These are phyloP conservation scores for Rhizomys pruinosus DNA, from an alignment of 2,113 vertebrate genomes.

Conservation along the genomic window DNA sequence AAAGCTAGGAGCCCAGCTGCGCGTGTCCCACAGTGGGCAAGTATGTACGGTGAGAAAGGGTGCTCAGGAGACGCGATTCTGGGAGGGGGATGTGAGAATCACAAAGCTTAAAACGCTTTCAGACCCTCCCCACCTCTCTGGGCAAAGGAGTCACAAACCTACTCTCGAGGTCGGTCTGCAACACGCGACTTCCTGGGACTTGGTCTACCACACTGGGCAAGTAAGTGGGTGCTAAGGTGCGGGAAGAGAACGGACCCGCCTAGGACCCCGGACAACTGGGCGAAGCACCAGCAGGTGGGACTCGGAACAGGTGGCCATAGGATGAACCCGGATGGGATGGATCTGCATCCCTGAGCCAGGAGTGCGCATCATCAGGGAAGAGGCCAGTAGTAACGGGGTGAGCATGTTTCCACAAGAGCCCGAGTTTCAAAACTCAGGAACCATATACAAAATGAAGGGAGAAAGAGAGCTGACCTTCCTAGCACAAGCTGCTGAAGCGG, in stretches of 20 bases:
- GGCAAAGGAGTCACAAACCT: not conserved
- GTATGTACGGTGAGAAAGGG: not conserved
- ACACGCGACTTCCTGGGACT: not conserved
- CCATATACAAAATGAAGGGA: not conserved
- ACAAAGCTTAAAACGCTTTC: not conserved
- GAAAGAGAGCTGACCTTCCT: not conserved
- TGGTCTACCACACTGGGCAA: not conserved
- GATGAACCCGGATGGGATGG: not conserved
- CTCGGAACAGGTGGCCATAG: slow-evolving; percentile 56
- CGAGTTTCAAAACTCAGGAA: not conserved
- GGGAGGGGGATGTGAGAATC: not conserved
- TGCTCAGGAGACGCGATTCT: not conserved
- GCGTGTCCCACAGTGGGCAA: not conserved
- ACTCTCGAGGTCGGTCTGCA: not conserved
- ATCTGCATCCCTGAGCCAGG: not conserved
- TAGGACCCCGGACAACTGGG: not conserved
- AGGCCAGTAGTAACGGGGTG: not conserved
- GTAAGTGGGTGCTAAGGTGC: slow-evolving; percentile 9
- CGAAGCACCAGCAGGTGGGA: not conserved
- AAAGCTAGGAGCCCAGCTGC: not conserved
- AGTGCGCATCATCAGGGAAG: not conserved
- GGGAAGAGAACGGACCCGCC: not conserved
- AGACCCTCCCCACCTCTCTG: not conserved
- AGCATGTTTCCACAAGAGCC: not conserved
- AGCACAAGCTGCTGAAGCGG: not conserved